A percentile compares a stretch with the other conserved stretches of the same genome.
phyloP scores from a whole-genome alignment of 2,113 vertebrate species.

The Nothobranchius kuhntae region DNA sequence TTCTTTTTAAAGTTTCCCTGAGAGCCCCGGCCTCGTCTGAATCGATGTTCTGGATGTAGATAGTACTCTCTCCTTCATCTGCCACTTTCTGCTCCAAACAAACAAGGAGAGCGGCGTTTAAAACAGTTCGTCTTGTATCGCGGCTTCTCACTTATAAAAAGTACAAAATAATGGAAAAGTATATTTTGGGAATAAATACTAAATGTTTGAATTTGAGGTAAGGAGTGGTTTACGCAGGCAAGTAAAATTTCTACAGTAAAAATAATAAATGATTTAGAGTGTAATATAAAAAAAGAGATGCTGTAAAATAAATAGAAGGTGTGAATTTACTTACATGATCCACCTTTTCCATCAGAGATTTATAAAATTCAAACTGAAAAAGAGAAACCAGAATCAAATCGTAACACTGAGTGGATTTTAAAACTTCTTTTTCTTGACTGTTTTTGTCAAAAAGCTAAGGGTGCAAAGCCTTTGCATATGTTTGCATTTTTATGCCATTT shows the following conservation, averaged over 20 bases:
- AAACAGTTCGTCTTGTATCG: too few species aligned
- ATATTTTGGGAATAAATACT: background rate
- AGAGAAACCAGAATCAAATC: background rate
- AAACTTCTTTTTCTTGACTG: too few species aligned
- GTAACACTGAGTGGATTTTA: too few species aligned
- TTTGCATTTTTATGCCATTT: too few species aligned
- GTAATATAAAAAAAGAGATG: background rate
- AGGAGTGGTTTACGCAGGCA: too few species aligned
- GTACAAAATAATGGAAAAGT: background rate
- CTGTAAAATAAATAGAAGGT: background rate
- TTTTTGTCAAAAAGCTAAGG: too few species aligned
- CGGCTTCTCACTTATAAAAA: too few species aligned
- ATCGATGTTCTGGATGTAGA: conserved; percentile 47
- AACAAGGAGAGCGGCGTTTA: background rate
- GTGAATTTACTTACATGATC: conserved; percentile 32
- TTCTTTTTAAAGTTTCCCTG: conserved; percentile 15
- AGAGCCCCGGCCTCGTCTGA: conserved; percentile 4
- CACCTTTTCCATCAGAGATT: conserved; percentile 27
- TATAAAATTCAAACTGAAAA: conserved; percentile 52
- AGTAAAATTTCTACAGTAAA: too few species aligned
- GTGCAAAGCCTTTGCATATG: too few species aligned
- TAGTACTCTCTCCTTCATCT: fast-evolving
- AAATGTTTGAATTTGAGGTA: too few species aligned
- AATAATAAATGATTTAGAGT: too few species aligned
- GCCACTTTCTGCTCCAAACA: background rate